These are phyloP conservation scores for Escarpia spicata DNA, from an alignment of 2,888 invertebrate genomes.

Conservation along the genomic window DNA sequence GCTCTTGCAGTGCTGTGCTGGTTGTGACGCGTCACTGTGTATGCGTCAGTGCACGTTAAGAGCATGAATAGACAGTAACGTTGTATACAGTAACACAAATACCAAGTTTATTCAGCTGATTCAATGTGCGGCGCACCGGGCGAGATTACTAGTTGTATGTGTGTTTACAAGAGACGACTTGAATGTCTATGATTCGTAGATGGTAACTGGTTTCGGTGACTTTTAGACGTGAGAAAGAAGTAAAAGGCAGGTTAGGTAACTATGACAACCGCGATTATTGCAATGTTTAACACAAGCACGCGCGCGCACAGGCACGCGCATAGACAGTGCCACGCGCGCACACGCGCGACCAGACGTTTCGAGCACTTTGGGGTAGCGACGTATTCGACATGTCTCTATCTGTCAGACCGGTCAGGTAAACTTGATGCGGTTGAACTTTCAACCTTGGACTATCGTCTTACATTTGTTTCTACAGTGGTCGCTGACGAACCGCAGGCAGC, in stretches of 20 bases:
- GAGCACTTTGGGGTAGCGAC: background rate
- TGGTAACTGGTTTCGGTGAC: too few species aligned
- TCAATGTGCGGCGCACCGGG: background rate
- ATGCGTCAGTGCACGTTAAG: background rate
- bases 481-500: background rate
- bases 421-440: background rate
- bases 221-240: too few species aligned
- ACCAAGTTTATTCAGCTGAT: constrained; percentile 12
- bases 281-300: too few species aligned
- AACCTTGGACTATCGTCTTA: background rate
- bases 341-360: background rate
- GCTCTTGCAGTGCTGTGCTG: background rate
- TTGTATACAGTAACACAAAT: background rate
- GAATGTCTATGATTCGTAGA: background rate
- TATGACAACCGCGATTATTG: too few species aligned
- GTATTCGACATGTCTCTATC: background rate
- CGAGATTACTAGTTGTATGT: background rate
- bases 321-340: too few species aligned
- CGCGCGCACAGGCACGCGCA: too few species aligned
- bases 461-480: background rate
- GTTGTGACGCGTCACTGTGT: background rate
- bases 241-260: too few species aligned
- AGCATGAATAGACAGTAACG: background rate
- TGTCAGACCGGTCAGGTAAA: background rate
- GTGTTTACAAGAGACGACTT: background rate